These are phyloP conservation scores for Empidonax traillii DNA, from an alignment of 2,113 vertebrate genomes.

Conservation along the genomic window DNA sequence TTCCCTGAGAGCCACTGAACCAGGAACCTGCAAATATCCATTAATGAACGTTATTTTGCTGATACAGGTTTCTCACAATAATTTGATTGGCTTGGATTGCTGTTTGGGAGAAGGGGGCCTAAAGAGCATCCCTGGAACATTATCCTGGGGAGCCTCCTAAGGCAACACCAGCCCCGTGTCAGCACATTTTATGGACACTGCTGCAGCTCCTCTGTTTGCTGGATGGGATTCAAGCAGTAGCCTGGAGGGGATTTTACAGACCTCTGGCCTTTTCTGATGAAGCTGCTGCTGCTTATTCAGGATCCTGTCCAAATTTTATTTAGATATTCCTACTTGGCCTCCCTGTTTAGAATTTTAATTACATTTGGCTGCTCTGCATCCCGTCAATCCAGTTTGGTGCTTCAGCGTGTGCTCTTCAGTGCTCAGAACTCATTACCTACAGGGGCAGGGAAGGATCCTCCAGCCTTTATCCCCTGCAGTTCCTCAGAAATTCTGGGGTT, in stretches of 20 bases:
- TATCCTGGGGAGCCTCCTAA: not conserved
- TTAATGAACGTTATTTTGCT: not conserved
- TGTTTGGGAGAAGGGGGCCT: not conserved
- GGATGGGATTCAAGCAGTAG: not conserved
- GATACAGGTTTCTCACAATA: not conserved
- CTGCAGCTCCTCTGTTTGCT: not conserved
- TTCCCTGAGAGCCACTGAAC: not conserved
- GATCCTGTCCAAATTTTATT: not conserved
- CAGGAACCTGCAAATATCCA: not conserved
- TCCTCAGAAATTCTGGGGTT: not conserved
- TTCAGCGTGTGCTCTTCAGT: not conserved
- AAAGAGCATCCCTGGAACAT: not conserved
- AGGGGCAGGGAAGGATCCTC: not conserved
- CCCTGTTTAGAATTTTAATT: not conserved
- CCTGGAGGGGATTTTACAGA: not conserved
- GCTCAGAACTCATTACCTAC: not conserved
- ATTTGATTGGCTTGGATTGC: not conserved
- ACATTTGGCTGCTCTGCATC: not conserved
- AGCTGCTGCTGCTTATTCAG: not conserved
- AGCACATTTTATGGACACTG: not conserved
- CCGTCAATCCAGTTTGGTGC: fast-evolving
- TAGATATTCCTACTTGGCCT: not conserved
- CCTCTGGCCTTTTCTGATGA: not conserved
- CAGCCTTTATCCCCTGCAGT: not conserved
- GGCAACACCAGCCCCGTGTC: not conserved